Evolutionary conservation across 1,140 invertebrate species (phyloP).

Genomic region (Pogonus chalceus): DNA sequence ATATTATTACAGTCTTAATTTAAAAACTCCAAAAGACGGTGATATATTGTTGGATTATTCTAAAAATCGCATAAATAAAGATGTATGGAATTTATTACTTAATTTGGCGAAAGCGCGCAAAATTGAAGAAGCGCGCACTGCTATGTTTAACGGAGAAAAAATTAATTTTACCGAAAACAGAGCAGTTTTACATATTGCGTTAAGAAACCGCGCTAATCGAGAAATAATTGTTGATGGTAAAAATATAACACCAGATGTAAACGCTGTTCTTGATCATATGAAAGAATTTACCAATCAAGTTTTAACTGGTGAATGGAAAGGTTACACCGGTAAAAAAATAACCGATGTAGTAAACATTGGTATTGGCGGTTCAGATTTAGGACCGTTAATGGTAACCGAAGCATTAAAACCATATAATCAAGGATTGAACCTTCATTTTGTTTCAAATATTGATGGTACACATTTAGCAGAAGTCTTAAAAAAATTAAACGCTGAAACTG

Average conservation of each 20-base stretch:
- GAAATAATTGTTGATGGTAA: constrained; percentile 78
- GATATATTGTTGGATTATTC: constrained; percentile 91
- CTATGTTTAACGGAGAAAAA: constrained; percentile 90
- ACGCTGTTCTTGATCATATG: constrained; percentile 88
- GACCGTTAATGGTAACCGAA: constrained; percentile 98
- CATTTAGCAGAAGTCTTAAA: constrained; percentile 92
- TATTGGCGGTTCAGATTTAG: constrained; percentile 97
- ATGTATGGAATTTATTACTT: constrained; percentile 63
- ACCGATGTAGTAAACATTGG: constrained; percentile 99
- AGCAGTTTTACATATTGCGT: constrained; percentile 89
- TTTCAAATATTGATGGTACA: constrained; percentile 98
- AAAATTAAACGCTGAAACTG: constrained; percentile 84
- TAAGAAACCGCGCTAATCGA: constrained; percentile 74
- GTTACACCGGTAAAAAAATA: constrained; percentile 76
- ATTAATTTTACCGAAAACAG: constrained; percentile 95
- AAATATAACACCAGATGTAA: constrained; percentile 92
- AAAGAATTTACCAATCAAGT: constrained; percentile 80
- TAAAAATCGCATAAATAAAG: constrained; percentile 85
- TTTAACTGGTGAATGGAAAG: constrained; percentile 51
- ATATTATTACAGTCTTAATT: constrained; percentile 46
- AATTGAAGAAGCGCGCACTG: constrained; percentile 75
- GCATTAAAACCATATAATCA: constrained; percentile 85
- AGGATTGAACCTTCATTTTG: constrained; percentile 90
- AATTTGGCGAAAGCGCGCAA: constrained; percentile 73
- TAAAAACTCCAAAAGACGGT: constrained; percentile 72